phyloP scores from a whole-genome alignment of 2,113 vertebrate genomes.

The Rhombomys opimus region DNA sequence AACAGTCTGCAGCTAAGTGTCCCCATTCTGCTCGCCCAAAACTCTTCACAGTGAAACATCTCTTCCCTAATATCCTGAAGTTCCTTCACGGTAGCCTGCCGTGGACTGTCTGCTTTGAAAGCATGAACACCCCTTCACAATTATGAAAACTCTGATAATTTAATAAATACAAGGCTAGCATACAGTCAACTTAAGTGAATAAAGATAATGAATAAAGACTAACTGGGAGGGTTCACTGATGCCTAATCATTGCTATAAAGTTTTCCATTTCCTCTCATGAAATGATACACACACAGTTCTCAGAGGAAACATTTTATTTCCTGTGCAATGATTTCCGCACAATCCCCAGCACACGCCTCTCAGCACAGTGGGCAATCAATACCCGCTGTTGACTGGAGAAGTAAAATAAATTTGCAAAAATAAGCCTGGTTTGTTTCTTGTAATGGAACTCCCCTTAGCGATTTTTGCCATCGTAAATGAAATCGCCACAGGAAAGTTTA shows the following conservation, averaged over 20 bases:
- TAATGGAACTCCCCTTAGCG: conserved; percentile 69
- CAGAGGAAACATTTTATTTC: conserved; percentile 75
- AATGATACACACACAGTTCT: conserved; percentile 57
- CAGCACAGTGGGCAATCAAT: conserved; percentile 75
- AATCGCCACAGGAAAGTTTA: conserved; percentile 72
- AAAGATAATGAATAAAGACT: neutral
- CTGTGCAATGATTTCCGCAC: conserved; percentile 66
- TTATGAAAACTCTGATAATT: neutral
- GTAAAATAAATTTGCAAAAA: conserved; percentile 82
- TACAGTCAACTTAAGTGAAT: neutral
- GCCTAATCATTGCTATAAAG: conserved; percentile 57
- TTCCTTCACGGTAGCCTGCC: neutral
- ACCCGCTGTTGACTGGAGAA: conserved; percentile 74
- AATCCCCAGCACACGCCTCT: conserved; percentile 65
- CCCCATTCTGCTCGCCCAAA: neutral
- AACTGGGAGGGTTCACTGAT: neutral
- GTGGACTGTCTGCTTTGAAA: neutral
- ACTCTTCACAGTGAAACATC: neutral
- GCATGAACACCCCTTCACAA: neutral
- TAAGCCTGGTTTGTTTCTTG: conserved; percentile 72
- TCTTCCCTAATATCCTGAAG: neutral
- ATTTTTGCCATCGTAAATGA: conserved; percentile 76
- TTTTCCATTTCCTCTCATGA: conserved; percentile 58
- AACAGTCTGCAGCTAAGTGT: neutral
- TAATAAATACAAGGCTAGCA: neutral